phyloP scores from a whole-genome alignment of 2,113 vertebrate species.

The Pongo pygmaeus region DNA sequence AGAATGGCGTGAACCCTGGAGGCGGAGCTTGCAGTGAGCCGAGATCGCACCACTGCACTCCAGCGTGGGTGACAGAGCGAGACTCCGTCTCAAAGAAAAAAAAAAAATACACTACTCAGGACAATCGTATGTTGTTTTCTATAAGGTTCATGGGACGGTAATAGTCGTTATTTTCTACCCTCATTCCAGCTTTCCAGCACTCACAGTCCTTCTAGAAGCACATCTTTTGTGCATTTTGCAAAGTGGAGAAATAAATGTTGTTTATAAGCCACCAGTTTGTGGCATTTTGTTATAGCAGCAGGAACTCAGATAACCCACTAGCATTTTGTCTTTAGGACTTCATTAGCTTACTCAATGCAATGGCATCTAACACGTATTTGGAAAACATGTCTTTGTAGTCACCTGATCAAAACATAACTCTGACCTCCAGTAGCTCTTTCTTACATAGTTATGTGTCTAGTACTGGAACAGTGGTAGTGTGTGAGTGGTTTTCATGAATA shows the following conservation, averaged over 20 bases:
- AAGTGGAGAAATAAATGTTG: not conserved
- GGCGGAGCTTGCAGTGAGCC: too few relatives aligned
- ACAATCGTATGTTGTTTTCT: slow-evolving; percentile 39
- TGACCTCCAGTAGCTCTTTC: not conserved
- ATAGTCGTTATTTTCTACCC: not conserved
- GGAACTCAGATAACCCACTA: not conserved
- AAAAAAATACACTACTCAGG: slow-evolving; percentile 27
- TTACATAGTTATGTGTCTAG: not conserved
- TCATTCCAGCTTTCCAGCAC: not conserved
- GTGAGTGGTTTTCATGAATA: slow-evolving; percentile 15
- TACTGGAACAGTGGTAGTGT: not conserved
- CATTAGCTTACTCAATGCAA: not conserved
- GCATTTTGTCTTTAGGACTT: slow-evolving; percentile 18
- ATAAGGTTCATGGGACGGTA: slow-evolving; percentile 16
- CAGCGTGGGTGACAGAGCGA: too few relatives aligned
- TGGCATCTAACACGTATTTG: not conserved
- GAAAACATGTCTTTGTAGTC: slow-evolving; percentile 20
- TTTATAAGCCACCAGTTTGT: not conserved
- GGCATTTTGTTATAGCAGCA: not conserved
- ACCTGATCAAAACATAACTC: slow-evolving; percentile 41
- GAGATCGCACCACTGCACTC: too few relatives aligned
- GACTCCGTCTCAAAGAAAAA: too few relatives aligned
- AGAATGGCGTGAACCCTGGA: too few relatives aligned
- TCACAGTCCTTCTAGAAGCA: not conserved
- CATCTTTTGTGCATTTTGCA: not conserved